A percentile compares a stretch with the other conserved stretches of the same genome.
phyloP scores from a whole-genome alignment of 92 coral and sea anemone species.

The Zoanthus gigantus region DNA sequence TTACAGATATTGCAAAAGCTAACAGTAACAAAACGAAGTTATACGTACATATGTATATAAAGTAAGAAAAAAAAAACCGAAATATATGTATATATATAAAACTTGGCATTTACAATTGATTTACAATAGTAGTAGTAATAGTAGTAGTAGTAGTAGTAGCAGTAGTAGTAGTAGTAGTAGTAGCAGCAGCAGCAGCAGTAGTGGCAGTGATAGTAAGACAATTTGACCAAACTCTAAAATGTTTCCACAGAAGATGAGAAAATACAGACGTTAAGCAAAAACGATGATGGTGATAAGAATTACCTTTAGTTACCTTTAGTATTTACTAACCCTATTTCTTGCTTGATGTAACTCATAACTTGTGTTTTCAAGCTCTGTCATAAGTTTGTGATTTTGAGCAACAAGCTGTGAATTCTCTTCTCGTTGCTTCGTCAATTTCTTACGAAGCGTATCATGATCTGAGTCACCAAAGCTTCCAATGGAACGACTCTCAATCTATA shows the following conservation, averaged over 20 bases:
- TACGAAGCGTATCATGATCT: slow-evolving; percentile 88
- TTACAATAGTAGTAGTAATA: not conserved
- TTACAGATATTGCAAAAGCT: too few relatives aligned
- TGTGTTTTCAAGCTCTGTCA: slow-evolving; percentile 96
- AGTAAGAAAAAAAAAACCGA: too few relatives aligned
- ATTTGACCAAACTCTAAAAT: too few relatives aligned
- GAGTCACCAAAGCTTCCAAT: slow-evolving; percentile 83
- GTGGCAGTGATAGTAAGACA: not conserved
- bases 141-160: not conserved
- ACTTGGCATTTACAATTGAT: not conserved
- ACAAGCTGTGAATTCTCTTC: slow-evolving; percentile 97
- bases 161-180: too few relatives aligned
- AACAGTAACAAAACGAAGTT: too few relatives aligned
- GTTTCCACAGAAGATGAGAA: too few relatives aligned
- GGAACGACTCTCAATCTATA: slow-evolving; percentile 73
- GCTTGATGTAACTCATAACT: slow-evolving; percentile 96
- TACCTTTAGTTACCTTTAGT: too few relatives aligned
- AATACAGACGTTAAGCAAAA: too few relatives aligned
- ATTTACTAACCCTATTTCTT: slow-evolving; percentile 78
- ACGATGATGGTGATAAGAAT: too few relatives aligned
- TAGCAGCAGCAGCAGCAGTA: not conserved
- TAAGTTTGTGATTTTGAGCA: slow-evolving; percentile 92
- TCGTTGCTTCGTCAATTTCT: slow-evolving; percentile 80
- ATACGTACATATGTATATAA: too few relatives aligned
- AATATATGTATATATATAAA: too few relatives aligned